phyloP scores from a whole-genome alignment of 92 coral and sea anemone genomes.

The Bergia sp. region DNA sequence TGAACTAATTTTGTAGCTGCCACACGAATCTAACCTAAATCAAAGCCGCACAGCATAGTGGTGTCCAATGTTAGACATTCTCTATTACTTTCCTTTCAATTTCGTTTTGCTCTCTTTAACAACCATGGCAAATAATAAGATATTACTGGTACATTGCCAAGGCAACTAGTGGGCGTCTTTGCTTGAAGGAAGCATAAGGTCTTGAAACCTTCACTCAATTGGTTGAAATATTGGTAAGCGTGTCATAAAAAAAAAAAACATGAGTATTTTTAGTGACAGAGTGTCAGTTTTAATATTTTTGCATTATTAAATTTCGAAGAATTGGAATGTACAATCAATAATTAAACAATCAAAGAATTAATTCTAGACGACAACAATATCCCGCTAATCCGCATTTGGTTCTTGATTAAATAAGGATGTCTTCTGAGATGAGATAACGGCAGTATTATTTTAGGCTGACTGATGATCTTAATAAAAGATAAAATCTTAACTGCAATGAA shows the following conservation, averaged over 20 bases:
- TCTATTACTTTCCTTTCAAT: slow-evolving; percentile 2
- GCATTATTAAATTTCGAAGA: slow-evolving; percentile 36
- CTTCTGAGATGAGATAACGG: slow-evolving; percentile 15
- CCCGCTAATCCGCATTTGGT: slow-evolving; percentile 17
- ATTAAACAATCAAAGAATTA: slow-evolving; percentile 32
- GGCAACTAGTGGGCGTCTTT: slow-evolving; percentile 24
- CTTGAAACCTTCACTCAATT: not conserved
- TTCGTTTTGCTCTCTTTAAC: not conserved
- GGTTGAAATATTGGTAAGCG: slow-evolving; percentile 3
- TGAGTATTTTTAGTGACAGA: slow-evolving; percentile 17
- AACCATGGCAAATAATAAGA: not conserved
- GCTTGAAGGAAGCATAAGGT: not conserved
- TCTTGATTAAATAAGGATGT: slow-evolving; percentile 9
- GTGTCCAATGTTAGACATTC: not conserved
- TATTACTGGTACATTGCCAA: not conserved
- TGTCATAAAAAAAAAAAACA: slow-evolving; percentile 6
- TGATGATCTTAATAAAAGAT: slow-evolving; percentile 22
- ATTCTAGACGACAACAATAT: slow-evolving; percentile 24
- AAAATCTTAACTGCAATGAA: slow-evolving; percentile 10
- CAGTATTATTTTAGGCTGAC: not conserved
- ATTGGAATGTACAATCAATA: slow-evolving; percentile 38
- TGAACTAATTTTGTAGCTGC: not conserved
- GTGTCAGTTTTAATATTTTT: slow-evolving; percentile 13
- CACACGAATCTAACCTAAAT: not conserved
- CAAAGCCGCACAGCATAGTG: not conserved